These are phyloP conservation scores for Amblyteles armatorius DNA, from an alignment of 2,888 invertebrate genomes.

Conservation along the genomic window DNA sequence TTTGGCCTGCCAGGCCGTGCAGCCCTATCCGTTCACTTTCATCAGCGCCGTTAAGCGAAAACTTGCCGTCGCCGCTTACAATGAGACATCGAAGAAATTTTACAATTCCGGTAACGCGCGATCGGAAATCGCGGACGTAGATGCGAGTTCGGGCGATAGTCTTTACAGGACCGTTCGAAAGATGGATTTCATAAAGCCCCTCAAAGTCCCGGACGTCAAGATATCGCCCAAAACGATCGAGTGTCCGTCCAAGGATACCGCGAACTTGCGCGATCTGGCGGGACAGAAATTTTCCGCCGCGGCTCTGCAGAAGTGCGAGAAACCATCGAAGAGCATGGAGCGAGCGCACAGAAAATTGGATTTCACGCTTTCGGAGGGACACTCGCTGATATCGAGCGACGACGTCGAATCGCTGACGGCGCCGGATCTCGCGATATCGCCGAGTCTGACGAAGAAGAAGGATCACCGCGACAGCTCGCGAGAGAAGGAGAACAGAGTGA, in stretches of 20 bases:
- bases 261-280: conserved; percentile 74
- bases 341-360: conserved; percentile 81
- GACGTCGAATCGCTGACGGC: conserved; percentile 80
- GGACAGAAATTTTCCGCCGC: conserved; percentile 70
- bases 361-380: conserved; percentile 78
- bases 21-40: conserved; percentile 87
- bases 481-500: conserved; percentile 82
- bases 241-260: conserved; percentile 77
- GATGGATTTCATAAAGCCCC: conserved; percentile 81
- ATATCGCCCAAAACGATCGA: conserved; percentile 81
- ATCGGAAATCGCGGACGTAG: conserved; percentile 43
- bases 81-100: conserved; percentile 71
- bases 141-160: conserved; percentile 53
- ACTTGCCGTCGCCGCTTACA: conserved; percentile 79
- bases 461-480: conserved; percentile 80
- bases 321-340: conserved; percentile 75
- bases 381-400: conserved; percentile 78
- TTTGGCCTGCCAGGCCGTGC: conserved; percentile 77
- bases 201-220: conserved; percentile 82
- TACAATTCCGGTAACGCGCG: conserved; percentile 52
- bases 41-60: conserved; percentile 87
- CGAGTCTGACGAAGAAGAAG: conserved; percentile 79
- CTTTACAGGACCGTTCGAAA: conserved; percentile 71
- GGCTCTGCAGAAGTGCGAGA: conserved; percentile 72
- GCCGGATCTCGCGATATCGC: conserved; percentile 78